phyloP scores from a whole-genome alignment of 2,797 vertebrate genomes.

The Pangasius mekongensis region DNA sequence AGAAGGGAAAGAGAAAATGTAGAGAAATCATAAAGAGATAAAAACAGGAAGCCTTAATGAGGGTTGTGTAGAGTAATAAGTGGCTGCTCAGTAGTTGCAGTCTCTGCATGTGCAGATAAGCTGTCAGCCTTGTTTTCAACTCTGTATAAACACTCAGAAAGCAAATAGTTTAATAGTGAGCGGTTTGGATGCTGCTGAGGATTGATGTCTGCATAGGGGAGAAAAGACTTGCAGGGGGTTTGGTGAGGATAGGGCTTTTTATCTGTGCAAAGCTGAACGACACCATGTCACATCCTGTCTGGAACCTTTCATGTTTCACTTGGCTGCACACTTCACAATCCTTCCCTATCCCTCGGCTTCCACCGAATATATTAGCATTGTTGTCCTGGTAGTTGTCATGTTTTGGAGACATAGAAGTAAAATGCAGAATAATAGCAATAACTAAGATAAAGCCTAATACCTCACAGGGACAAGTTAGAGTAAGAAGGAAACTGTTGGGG shows the following conservation, averaged over 20 bases:
- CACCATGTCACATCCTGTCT: constrained; percentile 73
- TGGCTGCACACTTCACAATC: constrained; percentile 73
- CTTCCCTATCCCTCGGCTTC: constrained; percentile 59
- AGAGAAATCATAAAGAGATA: constrained; percentile 38
- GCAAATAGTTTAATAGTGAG: constrained; percentile 55
- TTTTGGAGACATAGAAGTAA: constrained; percentile 58
- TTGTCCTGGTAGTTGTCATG: constrained; percentile 80
- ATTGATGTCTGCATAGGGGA: constrained; percentile 49
- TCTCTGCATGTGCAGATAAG: constrained; percentile 50
- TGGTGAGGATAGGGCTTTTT: constrained; percentile 61
- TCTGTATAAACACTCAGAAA: constrained; percentile 43
- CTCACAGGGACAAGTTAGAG: not conserved
- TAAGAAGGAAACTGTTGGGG: not conserved
- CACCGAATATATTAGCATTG: constrained; percentile 71
- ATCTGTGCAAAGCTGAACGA: constrained; percentile 70
- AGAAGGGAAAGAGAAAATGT: constrained; percentile 25
- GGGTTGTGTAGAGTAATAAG: constrained; percentile 41
- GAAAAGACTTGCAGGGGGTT: constrained; percentile 51
- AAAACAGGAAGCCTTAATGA: constrained; percentile 37
- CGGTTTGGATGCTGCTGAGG: constrained; percentile 50
- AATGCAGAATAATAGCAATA: constrained; percentile 56
- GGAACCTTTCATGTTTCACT: constrained; percentile 71
- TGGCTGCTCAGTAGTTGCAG: constrained; percentile 22
- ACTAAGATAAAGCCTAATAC: constrained; percentile 37
- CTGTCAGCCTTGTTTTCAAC: constrained; percentile 49